A percentile compares a stretch with the other conserved stretches of the same genome.
phyloP scores from a whole-genome alignment of 1,140 invertebrate genomes.

The Micrasema longulum region DNA sequence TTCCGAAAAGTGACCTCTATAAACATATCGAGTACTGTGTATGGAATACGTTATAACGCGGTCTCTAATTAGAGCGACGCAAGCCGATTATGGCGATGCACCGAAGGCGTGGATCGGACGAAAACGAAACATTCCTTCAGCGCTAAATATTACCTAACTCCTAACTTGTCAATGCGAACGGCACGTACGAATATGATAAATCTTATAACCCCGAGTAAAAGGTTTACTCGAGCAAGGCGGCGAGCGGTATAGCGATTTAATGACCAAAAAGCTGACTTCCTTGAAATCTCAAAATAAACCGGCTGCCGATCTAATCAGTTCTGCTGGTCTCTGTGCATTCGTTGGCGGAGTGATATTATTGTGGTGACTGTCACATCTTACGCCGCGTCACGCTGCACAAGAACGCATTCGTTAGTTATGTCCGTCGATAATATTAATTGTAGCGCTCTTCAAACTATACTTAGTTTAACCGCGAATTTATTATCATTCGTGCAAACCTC shows the following conservation, averaged over 20 bases:
- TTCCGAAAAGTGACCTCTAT: constrained; percentile 21
- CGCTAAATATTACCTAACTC: background rate
- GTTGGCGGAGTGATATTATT: background rate
- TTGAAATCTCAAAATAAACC: constrained; percentile 22
- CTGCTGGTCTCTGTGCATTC: background rate
- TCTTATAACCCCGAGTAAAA: background rate
- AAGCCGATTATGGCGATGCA: background rate
- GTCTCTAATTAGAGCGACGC: background rate
- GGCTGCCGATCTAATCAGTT: background rate
- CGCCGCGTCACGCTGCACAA: background rate
- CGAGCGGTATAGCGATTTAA: background rate
- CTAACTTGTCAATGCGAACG: background rate
- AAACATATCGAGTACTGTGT: background rate
- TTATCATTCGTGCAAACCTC: too few species aligned
- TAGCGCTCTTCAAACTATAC: too few species aligned
- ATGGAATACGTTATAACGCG: background rate
- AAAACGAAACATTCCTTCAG: background rate
- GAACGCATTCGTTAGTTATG: background rate
- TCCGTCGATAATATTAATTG: background rate
- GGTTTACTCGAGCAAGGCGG: background rate
- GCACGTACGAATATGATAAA: background rate
- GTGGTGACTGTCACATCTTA: too few species aligned
- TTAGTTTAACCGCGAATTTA: too few species aligned
- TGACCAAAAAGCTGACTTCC: constrained; percentile 14
- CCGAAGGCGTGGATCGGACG: background rate